phyloP scores from a whole-genome alignment of 2,113 vertebrate species.

The Caretta caretta region DNA sequence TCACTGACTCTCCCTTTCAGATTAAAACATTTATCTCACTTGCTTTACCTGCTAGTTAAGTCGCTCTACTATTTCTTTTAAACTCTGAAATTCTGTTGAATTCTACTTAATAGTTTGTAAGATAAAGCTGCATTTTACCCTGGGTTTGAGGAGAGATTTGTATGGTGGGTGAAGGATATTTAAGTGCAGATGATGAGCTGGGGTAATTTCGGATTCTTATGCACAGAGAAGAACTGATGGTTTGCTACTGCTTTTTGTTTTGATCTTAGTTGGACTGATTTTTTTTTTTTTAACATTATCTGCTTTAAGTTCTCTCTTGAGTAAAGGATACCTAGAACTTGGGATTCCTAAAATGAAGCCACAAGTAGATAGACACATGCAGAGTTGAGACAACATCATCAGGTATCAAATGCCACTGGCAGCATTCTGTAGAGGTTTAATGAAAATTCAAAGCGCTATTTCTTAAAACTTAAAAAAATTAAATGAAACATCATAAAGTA shows the following conservation, averaged over 20 bases:
- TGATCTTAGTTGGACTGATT: not conserved
- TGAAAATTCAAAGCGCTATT: not conserved
- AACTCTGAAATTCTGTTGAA: not conserved
- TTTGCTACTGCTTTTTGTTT: not conserved
- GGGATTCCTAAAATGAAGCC: not conserved
- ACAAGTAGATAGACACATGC: not conserved
- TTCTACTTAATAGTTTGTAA: not conserved
- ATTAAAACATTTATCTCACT: not conserved
- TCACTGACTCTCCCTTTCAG: not conserved
- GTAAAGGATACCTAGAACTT: not conserved
- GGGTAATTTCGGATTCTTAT: not conserved
- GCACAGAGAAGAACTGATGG: not conserved
- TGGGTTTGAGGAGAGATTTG: accelerated
- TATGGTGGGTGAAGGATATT: not conserved
- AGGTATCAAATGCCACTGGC: conserved; percentile 3
- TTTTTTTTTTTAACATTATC: not conserved
- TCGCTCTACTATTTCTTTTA: not conserved
- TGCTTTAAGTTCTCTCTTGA: not conserved
- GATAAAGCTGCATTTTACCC: not conserved
- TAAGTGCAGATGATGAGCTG: not conserved
- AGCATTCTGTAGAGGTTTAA: not conserved
- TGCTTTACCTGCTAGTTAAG: not conserved
- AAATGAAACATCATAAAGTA: not conserved
- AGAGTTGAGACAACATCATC: not conserved
- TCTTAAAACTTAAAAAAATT: not conserved